Conservation (phyloP, 2,113 vertebrate species). For the Corythornis vintsioides region DNA sequence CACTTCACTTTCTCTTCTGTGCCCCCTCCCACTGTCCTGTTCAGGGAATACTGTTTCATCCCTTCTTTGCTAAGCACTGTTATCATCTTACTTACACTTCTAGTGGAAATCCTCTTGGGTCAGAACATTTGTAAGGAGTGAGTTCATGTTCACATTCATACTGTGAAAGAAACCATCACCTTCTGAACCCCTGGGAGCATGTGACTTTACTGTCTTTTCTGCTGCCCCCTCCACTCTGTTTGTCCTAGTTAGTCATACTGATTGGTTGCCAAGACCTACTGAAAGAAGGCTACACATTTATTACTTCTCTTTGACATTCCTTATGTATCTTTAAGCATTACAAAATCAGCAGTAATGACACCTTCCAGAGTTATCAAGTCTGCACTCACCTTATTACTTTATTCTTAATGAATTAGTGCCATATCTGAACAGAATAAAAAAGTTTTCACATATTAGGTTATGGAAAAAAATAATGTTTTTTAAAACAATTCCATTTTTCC, state of each 20-base stretch:
- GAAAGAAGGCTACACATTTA: constrained; percentile 6
- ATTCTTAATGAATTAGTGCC: neutral
- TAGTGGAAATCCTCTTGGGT: neutral
- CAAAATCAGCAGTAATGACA: neutral
- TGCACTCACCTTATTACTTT: neutral
- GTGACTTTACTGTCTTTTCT: neutral
- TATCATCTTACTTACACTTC: neutral
- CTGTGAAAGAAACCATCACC: neutral
- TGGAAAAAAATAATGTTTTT: neutral
- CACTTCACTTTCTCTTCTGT: neutral
- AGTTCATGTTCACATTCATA: neutral
- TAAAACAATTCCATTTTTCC: neutral
- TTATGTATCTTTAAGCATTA: neutral
- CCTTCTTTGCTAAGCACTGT: neutral
- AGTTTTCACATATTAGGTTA: neutral
- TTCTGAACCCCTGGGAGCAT: neutral
- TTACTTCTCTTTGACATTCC: neutral
- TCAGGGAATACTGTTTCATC: neutral
- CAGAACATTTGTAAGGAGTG: neutral
- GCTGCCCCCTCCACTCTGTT: neutral
- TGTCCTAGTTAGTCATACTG: neutral
- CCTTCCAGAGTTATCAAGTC: neutral
- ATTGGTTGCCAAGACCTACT: neutral
- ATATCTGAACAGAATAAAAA: neutral
- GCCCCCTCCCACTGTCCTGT: neutral